These are phyloP conservation scores for Limnothrissa miodon DNA, from an alignment of 2,113 vertebrate genomes.

Conservation along the genomic window DNA sequence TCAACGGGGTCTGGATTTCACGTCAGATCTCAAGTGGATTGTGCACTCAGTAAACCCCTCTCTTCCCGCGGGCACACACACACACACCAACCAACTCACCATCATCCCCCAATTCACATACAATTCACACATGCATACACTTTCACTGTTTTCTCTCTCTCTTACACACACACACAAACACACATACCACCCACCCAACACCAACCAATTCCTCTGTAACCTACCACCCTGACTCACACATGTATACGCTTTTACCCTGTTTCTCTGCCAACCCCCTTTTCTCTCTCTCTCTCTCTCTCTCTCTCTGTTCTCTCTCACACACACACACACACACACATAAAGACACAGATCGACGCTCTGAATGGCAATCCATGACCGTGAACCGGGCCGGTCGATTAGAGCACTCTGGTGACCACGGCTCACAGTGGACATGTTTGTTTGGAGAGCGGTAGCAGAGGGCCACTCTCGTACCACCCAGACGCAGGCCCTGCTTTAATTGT, in stretches of 20 bases:
- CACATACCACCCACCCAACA: neutral
- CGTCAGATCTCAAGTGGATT: conserved; percentile 9
- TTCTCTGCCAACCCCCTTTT: too few species aligned
- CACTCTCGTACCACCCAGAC: conserved; percentile 64
- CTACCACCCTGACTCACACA: neutral
- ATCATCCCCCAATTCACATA: too few species aligned
- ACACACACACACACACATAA: neutral
- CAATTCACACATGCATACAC: too few species aligned
- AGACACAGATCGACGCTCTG: neutral
- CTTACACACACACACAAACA: neutral
- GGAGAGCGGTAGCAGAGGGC: conserved; percentile 50
- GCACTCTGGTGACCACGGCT: conserved; percentile 29
- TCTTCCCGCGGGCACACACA: neutral
- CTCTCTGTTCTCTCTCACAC: neutral
- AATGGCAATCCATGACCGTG: conserved; percentile 20
- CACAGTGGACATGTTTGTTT: conserved; percentile 63
- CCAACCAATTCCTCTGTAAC: neutral
- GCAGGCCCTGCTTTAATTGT: conserved; percentile 65
- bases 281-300: neutral
- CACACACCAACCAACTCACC: too few species aligned
- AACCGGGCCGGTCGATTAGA: conserved; percentile 36
- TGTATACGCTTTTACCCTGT: neutral
- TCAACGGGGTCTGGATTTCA: conserved; percentile 50
- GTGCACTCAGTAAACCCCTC: neutral
- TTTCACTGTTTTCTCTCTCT: too few species aligned